These are phyloP conservation scores for Volucella inanis DNA, from an alignment of 2,888 invertebrate species.

Conservation along the genomic window DNA sequence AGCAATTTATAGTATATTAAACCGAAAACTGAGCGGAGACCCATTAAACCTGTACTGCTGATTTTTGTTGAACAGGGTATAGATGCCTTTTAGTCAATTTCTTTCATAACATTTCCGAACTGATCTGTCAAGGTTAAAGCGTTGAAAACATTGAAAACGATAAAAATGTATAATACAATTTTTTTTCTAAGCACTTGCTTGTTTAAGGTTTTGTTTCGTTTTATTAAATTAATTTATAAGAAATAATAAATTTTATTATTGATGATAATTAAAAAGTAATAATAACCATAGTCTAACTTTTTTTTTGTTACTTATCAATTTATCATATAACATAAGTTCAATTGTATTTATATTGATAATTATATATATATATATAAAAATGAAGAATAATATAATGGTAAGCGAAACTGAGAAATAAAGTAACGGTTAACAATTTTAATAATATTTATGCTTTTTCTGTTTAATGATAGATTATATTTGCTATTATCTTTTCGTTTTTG, in stretches of 20 bases:
- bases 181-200: conserved; percentile 38
- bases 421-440: conserved; percentile 65
- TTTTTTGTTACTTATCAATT: conserved; percentile 66
- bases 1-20: no score
- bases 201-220: conserved; percentile 42
- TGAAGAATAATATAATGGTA: conserved; percentile 58
- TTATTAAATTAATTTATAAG: conserved; percentile 66
- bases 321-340: conserved; percentile 66
- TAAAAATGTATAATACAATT: no score
- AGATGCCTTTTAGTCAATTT: no score
- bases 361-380: conserved; percentile 65
- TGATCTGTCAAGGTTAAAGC: no score
- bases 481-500: conserved; percentile 48
- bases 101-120: no score
- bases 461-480: conserved; percentile 61
- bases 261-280: conserved; percentile 59
- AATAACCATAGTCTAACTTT: conserved; percentile 69
- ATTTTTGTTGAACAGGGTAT: no score
- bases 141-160: no score
- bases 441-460: conserved; percentile 33
- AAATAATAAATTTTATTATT: conserved; percentile 61
- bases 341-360: conserved; percentile 70
- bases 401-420: conserved; percentile 60
- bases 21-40: no score
- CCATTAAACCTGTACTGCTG: no score